These are phyloP conservation scores for Enteromius argenteus DNA, from an alignment of 2,797 vertebrate species.

Conservation along the genomic window DNA sequence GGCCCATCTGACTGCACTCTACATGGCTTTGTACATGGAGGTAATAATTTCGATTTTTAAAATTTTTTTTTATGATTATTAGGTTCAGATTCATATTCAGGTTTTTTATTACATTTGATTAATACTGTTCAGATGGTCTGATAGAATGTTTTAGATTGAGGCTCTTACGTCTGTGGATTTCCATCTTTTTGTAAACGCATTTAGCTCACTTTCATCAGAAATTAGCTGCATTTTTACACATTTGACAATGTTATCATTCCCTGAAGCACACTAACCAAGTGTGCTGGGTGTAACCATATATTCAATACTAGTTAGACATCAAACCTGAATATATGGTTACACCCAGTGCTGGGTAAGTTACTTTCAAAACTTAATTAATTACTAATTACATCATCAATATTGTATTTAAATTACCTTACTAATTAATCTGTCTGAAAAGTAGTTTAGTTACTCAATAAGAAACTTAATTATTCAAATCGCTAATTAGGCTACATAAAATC, in stretches of 20 bases:
- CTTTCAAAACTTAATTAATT: too few relatives aligned
- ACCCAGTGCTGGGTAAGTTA: not conserved
- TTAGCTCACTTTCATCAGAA: not conserved
- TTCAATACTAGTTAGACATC: not conserved
- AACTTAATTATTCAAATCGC: too few relatives aligned
- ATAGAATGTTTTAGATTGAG: not conserved
- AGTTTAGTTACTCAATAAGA: too few relatives aligned
- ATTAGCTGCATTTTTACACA: not conserved
- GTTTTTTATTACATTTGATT: not conserved
- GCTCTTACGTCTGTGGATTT: not conserved
- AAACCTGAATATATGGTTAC: not conserved
- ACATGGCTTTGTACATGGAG: conserved; percentile 90
- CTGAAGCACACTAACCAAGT: not conserved
- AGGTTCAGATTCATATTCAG: too few relatives aligned
- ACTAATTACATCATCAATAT: too few relatives aligned
- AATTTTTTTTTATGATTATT: not conserved
- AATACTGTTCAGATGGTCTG: not conserved
- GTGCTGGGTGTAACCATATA: too few relatives aligned
- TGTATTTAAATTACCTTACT: too few relatives aligned
- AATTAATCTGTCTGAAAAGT: too few relatives aligned
- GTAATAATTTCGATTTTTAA: conserved; percentile 75
- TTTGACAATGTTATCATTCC: not conserved
- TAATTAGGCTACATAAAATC: too few relatives aligned
- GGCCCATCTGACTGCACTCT: conserved; percentile 93
- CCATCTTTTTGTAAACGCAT: not conserved